Base-by-base conservation (phyloP, 2,888 invertebrate genomes). In the Tetheella fluctuosa region DNA sequence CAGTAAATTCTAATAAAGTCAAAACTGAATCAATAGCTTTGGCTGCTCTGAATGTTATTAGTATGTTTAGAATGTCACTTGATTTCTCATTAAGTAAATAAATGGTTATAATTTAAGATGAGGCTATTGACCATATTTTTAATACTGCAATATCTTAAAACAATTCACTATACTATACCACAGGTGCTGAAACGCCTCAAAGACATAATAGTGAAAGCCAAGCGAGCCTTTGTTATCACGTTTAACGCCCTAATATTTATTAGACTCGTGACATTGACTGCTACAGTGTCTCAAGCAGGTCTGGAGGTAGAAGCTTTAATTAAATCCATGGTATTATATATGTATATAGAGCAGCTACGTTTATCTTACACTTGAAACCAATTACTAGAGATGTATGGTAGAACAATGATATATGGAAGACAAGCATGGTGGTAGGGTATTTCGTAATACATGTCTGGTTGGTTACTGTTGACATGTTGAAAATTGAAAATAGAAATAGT, bases 211-310 rank as follows among this genome's bases (percentile, higher is more conserved):
- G 20, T 20, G 10, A n/a, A 20, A 48, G 48, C 48, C n/a, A 20
- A 10, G 48, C 48, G 3, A 48, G 48, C 2, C 48, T 20, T 48
- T 48, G 48, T 17, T 17, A 48, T 42, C 42, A 30, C 55, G 25
- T 55, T 37, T 37, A 55, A 55, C 7, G 17, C 30, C 34, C 54
- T 20, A 55, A 55, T 37, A 55, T 55, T 55, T 55, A 55, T 55
- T 55, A 55, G 34, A 48, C 17, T 48, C 20, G 20, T 48, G 48
- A 48, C 48, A 48, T 20, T 48, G 48, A 48, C 48, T 48, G n/a
- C 48, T 48, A 6, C n/a, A 8, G 39, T 10, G 20, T 48, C 17
- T 48, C 20, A n/a, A n/a, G n/a, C n/a, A 17, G 17, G 17, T 48
- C n/a, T 20, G 7, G 48, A 48, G 48, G 10, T 48, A 10, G 48